Conservation (phyloP, 2,113 vertebrate species). For the Microcebus ravelobensis region DNA sequence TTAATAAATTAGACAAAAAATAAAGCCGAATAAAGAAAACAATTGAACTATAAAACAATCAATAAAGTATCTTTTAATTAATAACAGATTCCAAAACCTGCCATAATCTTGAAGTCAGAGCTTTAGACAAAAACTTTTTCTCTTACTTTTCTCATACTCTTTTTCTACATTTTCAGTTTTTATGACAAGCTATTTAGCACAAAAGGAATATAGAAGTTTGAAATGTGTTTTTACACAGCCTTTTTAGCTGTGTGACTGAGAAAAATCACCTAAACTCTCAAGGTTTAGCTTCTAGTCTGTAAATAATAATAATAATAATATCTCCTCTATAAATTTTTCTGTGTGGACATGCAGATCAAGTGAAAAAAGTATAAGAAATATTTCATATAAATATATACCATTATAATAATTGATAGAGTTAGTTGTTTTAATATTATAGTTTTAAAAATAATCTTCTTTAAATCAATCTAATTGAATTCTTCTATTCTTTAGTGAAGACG, state of each 20-base stretch:
- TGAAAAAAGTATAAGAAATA: neutral
- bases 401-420: neutral
- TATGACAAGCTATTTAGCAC: neutral
- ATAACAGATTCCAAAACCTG: neutral
- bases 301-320: neutral
- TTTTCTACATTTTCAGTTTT: neutral
- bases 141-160: neutral
- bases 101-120: neutral
- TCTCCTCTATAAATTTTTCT: neutral
- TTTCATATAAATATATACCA: neutral
- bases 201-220: neutral
- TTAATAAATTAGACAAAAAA: neutral
- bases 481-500: neutral
- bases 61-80: neutral
- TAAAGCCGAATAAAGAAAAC: neutral
- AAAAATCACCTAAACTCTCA: neutral
- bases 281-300: neutral
- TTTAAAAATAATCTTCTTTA: neutral
- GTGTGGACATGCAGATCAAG: neutral
- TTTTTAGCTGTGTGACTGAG: neutral
- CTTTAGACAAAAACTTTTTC: neutral
- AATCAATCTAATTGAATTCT: neutral
- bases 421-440: neutral
- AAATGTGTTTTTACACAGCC: neutral
- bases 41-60: neutral